phyloP scores from a whole-genome alignment of 2,888 invertebrate genomes.

The Tortricodes alternella region DNA sequence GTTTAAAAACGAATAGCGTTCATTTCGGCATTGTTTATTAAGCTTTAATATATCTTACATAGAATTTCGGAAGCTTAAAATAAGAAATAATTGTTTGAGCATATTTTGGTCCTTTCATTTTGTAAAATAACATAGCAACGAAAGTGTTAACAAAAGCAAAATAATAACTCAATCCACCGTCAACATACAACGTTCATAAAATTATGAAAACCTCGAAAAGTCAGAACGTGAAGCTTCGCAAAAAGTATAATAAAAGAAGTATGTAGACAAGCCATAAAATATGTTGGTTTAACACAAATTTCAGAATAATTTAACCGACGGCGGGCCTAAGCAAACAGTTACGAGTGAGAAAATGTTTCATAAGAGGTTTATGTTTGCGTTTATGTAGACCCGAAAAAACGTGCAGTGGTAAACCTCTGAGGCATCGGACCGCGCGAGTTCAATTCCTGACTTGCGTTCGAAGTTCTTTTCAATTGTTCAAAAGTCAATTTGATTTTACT shows the following conservation, averaged over 20 bases:
- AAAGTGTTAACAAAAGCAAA: background rate
- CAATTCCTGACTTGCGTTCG: too few relatives aligned
- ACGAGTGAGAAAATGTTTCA: too few relatives aligned
- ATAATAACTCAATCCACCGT: background rate
- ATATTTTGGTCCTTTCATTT: too few relatives aligned
- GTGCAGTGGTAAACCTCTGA: too few relatives aligned
- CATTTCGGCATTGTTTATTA: slow-evolving; percentile 10
- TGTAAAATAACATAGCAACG: too few relatives aligned
- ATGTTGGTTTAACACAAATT: slow-evolving; percentile 54
- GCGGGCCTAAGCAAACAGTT: slow-evolving; percentile 60
- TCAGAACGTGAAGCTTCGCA: background rate
- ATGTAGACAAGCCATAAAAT: slow-evolving; percentile 59
- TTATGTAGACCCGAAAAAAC: too few relatives aligned
- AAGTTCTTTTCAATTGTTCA: too few relatives aligned
- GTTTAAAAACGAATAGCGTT: slow-evolving; percentile 21
- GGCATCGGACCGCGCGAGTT: too few relatives aligned
- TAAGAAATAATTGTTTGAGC: too few relatives aligned
- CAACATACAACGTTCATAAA: slow-evolving; percentile 11
- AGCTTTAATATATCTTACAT: background rate
- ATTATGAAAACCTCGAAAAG: background rate
- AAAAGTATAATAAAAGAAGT: slow-evolving; percentile 7
- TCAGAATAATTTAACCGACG: slow-evolving; percentile 63
- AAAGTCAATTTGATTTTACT: too few relatives aligned
- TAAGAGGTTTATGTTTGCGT: too few relatives aligned
- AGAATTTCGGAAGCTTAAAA: too few relatives aligned